Base-by-base conservation (phyloP, 2,888 invertebrate genomes). In the Operophtera brumata region DNA sequence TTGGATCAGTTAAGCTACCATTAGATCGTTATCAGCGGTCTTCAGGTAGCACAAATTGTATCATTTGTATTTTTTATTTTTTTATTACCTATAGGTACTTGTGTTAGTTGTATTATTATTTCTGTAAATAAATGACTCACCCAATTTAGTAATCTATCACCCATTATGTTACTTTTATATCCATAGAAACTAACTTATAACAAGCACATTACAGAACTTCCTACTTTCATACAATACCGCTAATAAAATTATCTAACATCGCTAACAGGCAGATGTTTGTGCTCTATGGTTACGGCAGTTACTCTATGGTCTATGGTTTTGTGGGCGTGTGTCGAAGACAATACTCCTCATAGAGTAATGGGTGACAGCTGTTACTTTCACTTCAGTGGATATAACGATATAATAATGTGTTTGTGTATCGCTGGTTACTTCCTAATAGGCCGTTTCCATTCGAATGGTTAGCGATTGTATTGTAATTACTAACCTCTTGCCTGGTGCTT, bases 321-420 rank as follows among this genome's bases (percentile, higher is more conserved):
- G 62, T 62, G 59, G 60, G 56, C 59, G 60, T 60, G 60, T 60
- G 53, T 48, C 46, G 53, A 54, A 57, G 57, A 64, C 64, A 64
- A 62, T 62, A 47, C 50, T 53, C 25, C 43, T 51, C 35, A 37
- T 47, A 46, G 43, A 47, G 57, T 62, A 62, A 61, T 61, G 56
- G 55, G 25, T 28, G 34, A 32, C 59, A 63, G 59, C 61, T 63
- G 63, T 54, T 54, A 46, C 60, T 62, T 64, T 64, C 62, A 59
- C 57, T 62, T 52, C 47, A 42, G 34, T 42, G 42, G 47, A 35
- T 47, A 53, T n/a, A n/a, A n/a, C n/a, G n/a, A 20, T 20, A 20
- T 20, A 20, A 49, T 44, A 37, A 52, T 49, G 45, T 37, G 45
- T 37, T 47, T 36, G 36, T 36, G 36, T 7, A 36, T 34, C 1